A percentile compares a stretch with the other conserved stretches of the same genome.
These are phyloP conservation scores for Psittacula derbiana DNA, from an alignment of 2,797 vertebrate species.

Conservation along the genomic window DNA sequence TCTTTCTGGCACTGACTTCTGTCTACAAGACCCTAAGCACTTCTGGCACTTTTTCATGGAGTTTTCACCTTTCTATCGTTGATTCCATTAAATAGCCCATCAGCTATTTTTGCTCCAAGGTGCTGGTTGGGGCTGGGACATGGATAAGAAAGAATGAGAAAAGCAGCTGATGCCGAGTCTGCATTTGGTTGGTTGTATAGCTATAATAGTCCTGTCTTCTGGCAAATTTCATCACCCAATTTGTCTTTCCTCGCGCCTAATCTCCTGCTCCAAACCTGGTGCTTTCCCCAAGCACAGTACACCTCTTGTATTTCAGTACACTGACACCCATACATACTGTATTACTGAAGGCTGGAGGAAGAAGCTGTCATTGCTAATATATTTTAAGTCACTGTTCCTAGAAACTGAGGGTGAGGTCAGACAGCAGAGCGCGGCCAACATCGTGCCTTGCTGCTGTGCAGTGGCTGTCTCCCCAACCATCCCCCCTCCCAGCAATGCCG, in stretches of 20 bases:
- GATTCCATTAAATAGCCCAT: background rate
- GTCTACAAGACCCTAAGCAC: background rate
- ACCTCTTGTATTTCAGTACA: background rate
- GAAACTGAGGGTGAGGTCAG: background rate
- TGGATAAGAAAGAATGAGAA: background rate
- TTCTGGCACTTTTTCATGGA: background rate
- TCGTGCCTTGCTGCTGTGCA: rapidly evolving
- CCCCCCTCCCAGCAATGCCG: background rate
- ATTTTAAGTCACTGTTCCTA: background rate
- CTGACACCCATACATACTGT: background rate
- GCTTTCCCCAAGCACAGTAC: background rate
- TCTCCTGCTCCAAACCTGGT: background rate
- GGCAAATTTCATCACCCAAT: background rate
- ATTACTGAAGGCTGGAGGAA: background rate
- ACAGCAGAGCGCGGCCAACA: background rate
- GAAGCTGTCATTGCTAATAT: background rate
- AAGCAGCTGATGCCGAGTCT: background rate
- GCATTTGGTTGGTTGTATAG: background rate
- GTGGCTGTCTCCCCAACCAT: background rate
- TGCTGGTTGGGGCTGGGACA: background rate
- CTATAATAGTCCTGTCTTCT: background rate
- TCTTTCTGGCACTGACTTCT: background rate
- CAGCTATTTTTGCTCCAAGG: background rate
- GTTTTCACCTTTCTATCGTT: background rate
- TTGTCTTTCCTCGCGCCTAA: background rate